Percentiles rank a stretch among this genome's conserved stretches.
Conservation (phyloP, 1,140 invertebrate genomes). For the Varroa destructor region DNA sequence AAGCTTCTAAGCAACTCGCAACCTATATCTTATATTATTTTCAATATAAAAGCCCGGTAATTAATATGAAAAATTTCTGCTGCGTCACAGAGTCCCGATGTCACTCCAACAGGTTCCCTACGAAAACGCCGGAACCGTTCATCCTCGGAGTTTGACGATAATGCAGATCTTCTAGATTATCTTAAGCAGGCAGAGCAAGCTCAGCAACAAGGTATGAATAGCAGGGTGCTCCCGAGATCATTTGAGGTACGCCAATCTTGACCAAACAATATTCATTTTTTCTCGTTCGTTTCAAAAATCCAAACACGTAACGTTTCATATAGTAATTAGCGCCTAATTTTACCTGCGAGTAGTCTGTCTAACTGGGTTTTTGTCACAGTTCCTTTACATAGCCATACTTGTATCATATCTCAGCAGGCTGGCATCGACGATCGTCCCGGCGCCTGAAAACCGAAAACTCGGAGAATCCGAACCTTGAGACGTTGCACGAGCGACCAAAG, state of each 20-base stretch:
- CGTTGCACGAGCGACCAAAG: constrained; percentile 19
- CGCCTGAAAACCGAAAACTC: constrained; percentile 16
- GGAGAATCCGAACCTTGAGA: constrained; percentile 17
- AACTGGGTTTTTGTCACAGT: no score
- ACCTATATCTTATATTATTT: no score
- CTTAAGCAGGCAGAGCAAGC: constrained; percentile 52
- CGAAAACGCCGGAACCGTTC: constrained; percentile 61
- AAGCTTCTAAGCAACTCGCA: no score
- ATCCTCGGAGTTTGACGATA: constrained; percentile 64
- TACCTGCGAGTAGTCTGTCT: no score
- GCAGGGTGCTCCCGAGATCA: constrained; percentile 66
- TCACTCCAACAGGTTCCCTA: constrained; percentile 73
- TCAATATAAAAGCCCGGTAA: no score
- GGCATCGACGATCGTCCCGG: constrained; percentile 14
- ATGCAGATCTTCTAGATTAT: constrained; percentile 62
- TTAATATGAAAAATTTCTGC: no score
- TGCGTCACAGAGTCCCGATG: constrained; percentile 46
- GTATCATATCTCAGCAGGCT: not conserved
- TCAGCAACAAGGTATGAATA: constrained; percentile 55
- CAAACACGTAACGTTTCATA: no score
- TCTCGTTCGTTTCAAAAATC: no score
- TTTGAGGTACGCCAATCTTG: constrained; percentile 53
- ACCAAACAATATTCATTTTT: constrained; percentile 49
- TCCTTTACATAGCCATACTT: no score
- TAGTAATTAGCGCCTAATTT: no score